Conservation (phyloP, 2,797 vertebrate genomes). For the Caiman crocodilus region DNA sequence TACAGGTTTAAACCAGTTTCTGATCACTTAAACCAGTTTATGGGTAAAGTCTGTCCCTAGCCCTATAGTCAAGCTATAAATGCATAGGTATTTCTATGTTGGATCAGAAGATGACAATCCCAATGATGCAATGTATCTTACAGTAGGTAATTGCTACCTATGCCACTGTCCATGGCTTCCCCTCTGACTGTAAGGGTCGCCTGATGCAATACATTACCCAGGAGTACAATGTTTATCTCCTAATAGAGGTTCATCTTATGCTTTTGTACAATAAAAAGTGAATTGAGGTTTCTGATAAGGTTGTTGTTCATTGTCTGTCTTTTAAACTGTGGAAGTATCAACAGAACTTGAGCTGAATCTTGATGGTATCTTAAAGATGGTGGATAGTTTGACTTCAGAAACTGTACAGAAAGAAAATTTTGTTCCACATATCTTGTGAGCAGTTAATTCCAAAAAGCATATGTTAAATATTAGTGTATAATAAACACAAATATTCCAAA, state of each 20-base stretch:
- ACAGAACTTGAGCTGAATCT: background rate
- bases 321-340: background rate
- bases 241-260: background rate
- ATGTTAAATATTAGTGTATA: too few relatives aligned
- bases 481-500: too few relatives aligned
- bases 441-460: background rate
- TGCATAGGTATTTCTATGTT: background rate
- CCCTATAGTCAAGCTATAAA: background rate
- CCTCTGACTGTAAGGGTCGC: rapidly evolving
- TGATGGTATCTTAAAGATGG: background rate
- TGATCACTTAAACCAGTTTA: background rate
- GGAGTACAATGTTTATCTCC: too few relatives aligned
- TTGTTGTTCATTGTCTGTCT: background rate
- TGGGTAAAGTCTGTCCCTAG: background rate
- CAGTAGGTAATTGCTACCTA: background rate
- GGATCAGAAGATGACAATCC: background rate
- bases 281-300: background rate
- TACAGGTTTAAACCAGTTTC: conserved; percentile 14
- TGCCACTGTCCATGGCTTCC: background rate
- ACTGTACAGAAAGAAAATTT: background rate
- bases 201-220: background rate
- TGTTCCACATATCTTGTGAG: background rate
- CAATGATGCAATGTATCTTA: background rate
- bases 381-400: background rate
- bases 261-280: background rate